Evolutionary conservation across 2,797 vertebrate genomes (phyloP), one percentile per base, ranked within the genome.

Genomic region (Leptatherina wallacei): DNA sequence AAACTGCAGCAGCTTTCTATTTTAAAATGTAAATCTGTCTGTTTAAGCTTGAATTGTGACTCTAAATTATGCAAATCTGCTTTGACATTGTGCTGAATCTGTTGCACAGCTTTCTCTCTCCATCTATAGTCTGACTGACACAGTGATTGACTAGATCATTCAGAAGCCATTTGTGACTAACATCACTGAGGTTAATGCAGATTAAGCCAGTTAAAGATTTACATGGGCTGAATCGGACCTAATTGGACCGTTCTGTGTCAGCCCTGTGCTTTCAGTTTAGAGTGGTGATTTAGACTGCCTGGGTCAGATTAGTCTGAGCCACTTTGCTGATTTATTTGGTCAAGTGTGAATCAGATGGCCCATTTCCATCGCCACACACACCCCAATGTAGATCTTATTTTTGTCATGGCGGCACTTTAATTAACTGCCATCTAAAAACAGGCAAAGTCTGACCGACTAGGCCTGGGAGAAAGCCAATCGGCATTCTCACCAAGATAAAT

Each of bases 351-450:
- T 93, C 88, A 86, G 85, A 88, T 91, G 81, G 88, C 74, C 87
- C 80, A 87, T 90, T 88, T 88, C 88, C 82, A 85, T 85, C 84
- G 75, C 84, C 83, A 86, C 87, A 87, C 90, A 87, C 87, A 90
- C 83, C 78, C 88, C 85, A 65, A 86, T 91, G 92, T 88, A 92
- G 89, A 90, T 92, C 91, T 82, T 89, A 88, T 90, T 92, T 94
- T 92, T 91, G 90, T 93, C 91, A 89, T 88, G 87, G 88, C 75
- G 71, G 88, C 88, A 88, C 89, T 94, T 93, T 94, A 95, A 95
- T 94, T 93, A 94, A 94, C 83, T 72, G 90, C 89, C 90, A 91
- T 94, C 93, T 92, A 89, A 94, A 92, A 95, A 90, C 92, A 90
- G 90, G 89, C 91, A 93, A 91, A 92, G 90, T 93, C 91, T 92